Evolutionary conservation across 2,113 vertebrate genomes (phyloP).

Genomic region (Oreocharis arfaki): DNA sequence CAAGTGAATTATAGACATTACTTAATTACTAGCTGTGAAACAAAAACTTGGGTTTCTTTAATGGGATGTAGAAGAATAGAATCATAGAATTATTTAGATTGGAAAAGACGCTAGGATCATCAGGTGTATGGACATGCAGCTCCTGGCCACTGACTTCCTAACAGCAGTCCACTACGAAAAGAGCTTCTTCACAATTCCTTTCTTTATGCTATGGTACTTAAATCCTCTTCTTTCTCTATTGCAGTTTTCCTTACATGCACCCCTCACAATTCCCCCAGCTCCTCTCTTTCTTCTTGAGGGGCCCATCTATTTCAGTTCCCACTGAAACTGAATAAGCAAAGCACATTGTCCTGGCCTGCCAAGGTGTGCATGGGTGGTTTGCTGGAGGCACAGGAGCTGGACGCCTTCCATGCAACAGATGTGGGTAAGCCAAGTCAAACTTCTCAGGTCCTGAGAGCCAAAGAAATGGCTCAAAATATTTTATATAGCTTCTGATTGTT

Average conservation of each 20-base stretch:
- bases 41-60: not conserved
- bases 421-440: rapidly evolving
- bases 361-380: rapidly evolving
- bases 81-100: not conserved
- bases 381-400: not conserved
- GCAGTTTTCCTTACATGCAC: not conserved
- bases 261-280: not conserved
- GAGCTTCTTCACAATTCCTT: not conserved
- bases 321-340: not conserved
- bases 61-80: not conserved
- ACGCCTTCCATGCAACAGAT: not conserved
- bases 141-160: not conserved
- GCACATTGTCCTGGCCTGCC: not conserved
- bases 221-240: not conserved
- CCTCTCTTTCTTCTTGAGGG: not conserved
- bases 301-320: not conserved
- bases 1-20: not conserved
- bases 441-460: not conserved
- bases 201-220: not conserved
- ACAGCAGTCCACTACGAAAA: not conserved
- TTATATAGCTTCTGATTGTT: not conserved
- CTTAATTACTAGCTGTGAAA: not conserved
- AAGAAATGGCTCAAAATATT: not conserved
- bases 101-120: not conserved
- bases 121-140: not conserved